Evolutionary conservation across 2,113 vertebrate genomes (phyloP).

Genomic region (Solenodon paradoxus): DNA sequence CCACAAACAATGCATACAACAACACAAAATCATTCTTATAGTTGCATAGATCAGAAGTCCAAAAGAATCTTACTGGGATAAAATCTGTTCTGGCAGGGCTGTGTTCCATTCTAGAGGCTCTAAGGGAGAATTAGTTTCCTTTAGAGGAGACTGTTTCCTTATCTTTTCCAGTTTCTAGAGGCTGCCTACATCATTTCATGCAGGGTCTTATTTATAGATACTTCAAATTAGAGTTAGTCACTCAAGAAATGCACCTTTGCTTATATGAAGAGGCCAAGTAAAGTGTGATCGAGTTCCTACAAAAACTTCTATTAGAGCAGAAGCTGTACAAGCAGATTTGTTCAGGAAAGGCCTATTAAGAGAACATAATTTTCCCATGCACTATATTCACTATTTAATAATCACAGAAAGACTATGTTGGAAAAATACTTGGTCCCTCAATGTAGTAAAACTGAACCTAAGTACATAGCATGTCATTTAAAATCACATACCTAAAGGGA

Average conservation of each 20-base stretch:
- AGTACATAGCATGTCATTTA: not conserved
- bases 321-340: not conserved
- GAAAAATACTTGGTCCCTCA: not conserved
- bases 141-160: not conserved
- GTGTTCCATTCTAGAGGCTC: not conserved
- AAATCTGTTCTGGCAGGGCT: not conserved
- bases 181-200: not conserved
- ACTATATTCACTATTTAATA: not conserved
- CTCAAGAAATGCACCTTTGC: not conserved
- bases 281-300: not conserved
- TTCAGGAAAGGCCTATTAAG: not conserved
- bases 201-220: not conserved
- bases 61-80: not conserved
- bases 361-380: not conserved
- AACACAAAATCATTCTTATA: not conserved
- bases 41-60: not conserved
- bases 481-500: slow-evolving; percentile 35
- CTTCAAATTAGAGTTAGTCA: not conserved
- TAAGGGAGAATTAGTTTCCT: not conserved
- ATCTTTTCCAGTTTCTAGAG: not conserved
- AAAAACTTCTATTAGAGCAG: not conserved
- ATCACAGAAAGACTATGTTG: not conserved
- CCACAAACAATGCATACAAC: not conserved
- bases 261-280: not conserved
- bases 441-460: not conserved